phyloP scores from a whole-genome alignment of 2,113 vertebrate genomes.

The Ascaphus truei region DNA sequence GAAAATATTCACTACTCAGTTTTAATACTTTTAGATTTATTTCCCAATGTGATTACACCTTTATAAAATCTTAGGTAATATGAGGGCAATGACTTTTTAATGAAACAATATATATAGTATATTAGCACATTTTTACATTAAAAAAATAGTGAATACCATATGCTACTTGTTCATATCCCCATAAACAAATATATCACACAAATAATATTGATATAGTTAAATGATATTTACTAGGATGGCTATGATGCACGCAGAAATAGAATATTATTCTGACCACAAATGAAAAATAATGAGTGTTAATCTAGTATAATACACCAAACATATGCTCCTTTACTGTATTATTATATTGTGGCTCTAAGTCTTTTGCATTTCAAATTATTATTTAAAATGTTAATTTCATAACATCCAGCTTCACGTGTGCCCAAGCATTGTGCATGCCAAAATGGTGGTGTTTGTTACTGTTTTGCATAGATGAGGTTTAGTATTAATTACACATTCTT shows the following conservation, averaged over 20 bases:
- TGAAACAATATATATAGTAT: no score
- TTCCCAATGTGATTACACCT: no score
- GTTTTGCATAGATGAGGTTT: not conserved
- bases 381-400: not conserved
- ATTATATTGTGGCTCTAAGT: not conserved
- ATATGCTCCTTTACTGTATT: slow-evolving; percentile 3
- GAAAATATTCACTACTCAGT: no score
- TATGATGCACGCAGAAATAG: not conserved
- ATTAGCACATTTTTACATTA: no score
- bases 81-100: no score
- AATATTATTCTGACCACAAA: slow-evolving; percentile 10
- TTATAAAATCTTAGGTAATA: no score
- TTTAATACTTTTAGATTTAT: no score
- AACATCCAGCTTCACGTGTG: not conserved
- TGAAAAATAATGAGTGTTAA: slow-evolving; percentile 23
- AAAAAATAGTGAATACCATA: not conserved
- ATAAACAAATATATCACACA: slow-evolving; percentile 17
- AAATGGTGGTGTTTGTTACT: not conserved
- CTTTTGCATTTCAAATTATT: slow-evolving; percentile 18
- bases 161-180: not conserved
- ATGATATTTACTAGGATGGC: not conserved
- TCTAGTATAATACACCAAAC: not conserved
- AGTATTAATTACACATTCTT: not conserved
- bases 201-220: not conserved
- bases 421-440: not conserved